Percentiles rank a stretch among this genome's conserved stretches.
Evolutionary conservation across 2,797 vertebrate genomes (phyloP).

Genomic region (Merluccius polli): DNA sequence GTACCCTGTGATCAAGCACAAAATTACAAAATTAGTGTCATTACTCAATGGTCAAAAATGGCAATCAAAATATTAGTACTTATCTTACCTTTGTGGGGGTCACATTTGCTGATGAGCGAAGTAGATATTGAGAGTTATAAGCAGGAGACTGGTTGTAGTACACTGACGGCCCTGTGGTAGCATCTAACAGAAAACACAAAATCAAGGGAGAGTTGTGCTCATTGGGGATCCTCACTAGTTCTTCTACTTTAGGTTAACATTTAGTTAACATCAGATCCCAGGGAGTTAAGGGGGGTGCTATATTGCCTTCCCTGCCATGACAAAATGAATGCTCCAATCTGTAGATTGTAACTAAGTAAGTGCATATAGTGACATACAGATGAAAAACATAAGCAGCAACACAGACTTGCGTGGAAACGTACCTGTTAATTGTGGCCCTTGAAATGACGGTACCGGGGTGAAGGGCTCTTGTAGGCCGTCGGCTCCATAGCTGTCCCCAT

Average conservation of each 20-base stretch:
- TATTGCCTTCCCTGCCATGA: conserved; percentile 97
- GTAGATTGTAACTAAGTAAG: conserved; percentile 64
- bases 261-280: conserved; percentile 90
- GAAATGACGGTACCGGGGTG: conserved; percentile 83
- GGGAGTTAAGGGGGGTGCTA: conserved; percentile 91
- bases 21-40: conserved; percentile 8
- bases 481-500: conserved; percentile 79
- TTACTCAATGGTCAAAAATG: not conserved
- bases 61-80: not conserved
- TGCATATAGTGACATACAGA: not conserved
- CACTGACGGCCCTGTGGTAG: conserved; percentile 86
- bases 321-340: conserved; percentile 98
- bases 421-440: conserved; percentile 92
- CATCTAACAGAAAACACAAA: conserved; percentile 71
- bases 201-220: not conserved
- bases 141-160: conserved; percentile 93
- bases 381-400: not conserved
- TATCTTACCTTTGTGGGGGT: conserved; percentile 91
- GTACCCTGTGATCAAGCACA: conserved; percentile 73
- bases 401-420: not conserved
- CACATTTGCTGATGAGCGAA: conserved; percentile 87
- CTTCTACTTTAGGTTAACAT: conserved; percentile 77
- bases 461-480: conserved; percentile 83
- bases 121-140: conserved; percentile 94
- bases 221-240: not conserved